Base-by-base conservation (phyloP, 64 coral and sea anemone species). In the Hydrozoanthus tunicans region DNA sequence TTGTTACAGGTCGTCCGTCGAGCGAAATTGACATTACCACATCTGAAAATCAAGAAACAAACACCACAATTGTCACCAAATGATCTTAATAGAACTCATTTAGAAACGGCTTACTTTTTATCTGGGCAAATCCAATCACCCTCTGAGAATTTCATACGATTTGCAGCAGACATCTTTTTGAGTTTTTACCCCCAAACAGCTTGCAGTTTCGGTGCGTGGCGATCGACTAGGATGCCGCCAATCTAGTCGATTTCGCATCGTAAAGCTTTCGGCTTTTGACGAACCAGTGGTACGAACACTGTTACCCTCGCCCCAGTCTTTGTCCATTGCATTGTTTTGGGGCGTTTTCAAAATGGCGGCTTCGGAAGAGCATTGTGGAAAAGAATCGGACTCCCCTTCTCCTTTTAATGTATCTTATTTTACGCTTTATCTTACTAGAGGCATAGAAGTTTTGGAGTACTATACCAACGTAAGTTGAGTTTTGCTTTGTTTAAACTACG, bases 21-120 rank as follows among this genome's bases (percentile, higher is more conserved):
- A 7, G 97, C 97, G 82, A 99, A 99, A 89, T 99, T 99, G 9
- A 99, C 90, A 82, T 99, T 99, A 52, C 90, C 97, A 77, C 97
- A 99, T 67, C 97, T 99, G 56, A 53, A 93, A 93, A 51, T 20
- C 74, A 59, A 73, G 64, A 56, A 74, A n/a, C 17, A 81, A 71
- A 59, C 52, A 76, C 58, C 59, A 17, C 64, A 67, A 60, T 43
- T 20, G 20, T 79, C 5, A 79, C 52, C 62, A 86, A 78, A 77
- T 70, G 20, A 78, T 7, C 69, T 53, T 14, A 3, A 4, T 53
- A 13, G 15, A 9, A 12, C 54, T 60, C 67, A 43, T 12, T 6
- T 79, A 80, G 0, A 77, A 61, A 15, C 11, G 64, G n/a, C 66
- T 81, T 90, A 99, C 97, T 89, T 94, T 81, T 91, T 82, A 86